These are phyloP conservation scores for Lagocephalus sceleratus DNA, from an alignment of 2,797 vertebrate genomes.

Conservation along the genomic window DNA sequence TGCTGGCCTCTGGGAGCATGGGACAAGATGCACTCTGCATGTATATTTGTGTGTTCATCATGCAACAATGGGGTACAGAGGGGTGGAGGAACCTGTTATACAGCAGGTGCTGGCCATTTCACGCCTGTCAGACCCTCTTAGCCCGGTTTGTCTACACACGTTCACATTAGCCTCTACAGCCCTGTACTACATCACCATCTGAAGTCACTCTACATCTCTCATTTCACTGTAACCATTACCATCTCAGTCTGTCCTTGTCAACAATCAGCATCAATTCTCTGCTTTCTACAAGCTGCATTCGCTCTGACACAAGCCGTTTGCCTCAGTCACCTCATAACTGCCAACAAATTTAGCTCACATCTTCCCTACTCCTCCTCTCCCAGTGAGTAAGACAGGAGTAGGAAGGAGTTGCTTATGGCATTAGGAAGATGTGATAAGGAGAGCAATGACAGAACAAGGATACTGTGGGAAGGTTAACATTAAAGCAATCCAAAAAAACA, in stretches of 20 bases:
- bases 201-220: conserved; percentile 39
- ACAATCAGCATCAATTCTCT: conserved; percentile 6
- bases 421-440: conserved; percentile 31
- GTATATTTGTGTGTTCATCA: conserved; percentile 33
- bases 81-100: conserved; percentile 51
- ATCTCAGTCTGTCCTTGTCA: background rate
- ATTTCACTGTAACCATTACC: conserved; percentile 12
- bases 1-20: too few relatives aligned
- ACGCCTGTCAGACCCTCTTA: conserved; percentile 70
- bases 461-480: conserved; percentile 35
- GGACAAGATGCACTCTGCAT: conserved; percentile 21
- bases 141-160: conserved; percentile 62
- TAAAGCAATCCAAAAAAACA: conserved; percentile 3
- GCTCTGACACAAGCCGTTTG: conserved; percentile 29
- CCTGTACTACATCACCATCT: conserved; percentile 48
- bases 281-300: conserved; percentile 19
- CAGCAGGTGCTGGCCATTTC: conserved; percentile 76
- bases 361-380: conserved; percentile 39
- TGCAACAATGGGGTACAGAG: conserved; percentile 55
- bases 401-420: conserved; percentile 35
- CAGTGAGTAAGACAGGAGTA: conserved; percentile 54
- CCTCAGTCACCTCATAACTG: conserved; percentile 49
- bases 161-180: conserved; percentile 56
- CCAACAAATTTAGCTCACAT: conserved; percentile 41
- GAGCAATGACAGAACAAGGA: conserved; percentile 30